Percentiles rank a stretch among this genome's conserved stretches.
These are phyloP conservation scores for Emberiza fucata DNA, from an alignment of 2,113 vertebrate species.

Conservation along the genomic window DNA sequence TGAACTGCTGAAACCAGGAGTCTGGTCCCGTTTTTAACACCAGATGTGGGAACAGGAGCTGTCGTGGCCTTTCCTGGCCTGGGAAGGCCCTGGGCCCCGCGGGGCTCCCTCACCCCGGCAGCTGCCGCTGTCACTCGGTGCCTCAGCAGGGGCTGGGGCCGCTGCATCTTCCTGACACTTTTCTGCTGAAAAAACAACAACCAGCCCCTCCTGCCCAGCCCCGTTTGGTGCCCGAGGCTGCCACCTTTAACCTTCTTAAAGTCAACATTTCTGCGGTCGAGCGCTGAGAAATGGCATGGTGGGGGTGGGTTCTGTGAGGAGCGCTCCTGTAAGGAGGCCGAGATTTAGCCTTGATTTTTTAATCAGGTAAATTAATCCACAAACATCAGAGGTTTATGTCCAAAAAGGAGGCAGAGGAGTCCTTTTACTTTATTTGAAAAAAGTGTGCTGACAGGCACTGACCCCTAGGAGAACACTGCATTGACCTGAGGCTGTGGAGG, in stretches of 20 bases:
- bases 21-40: too few relatives aligned
- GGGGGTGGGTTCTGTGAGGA: neutral
- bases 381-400: too few relatives aligned
- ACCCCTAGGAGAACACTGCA: neutral
- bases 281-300: neutral
- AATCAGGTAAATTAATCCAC: too few relatives aligned
- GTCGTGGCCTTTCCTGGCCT: neutral
- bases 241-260: conserved; percentile 70
- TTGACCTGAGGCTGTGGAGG: neutral
- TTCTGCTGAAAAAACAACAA: conserved; percentile 57
- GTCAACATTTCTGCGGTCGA: conserved; percentile 15
- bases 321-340: neutral
- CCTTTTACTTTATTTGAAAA: too few relatives aligned
- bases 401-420: too few relatives aligned
- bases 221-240: conserved; percentile 67
- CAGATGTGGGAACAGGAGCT: neutral
- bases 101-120: conserved; percentile 16
- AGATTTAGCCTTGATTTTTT: neutral
- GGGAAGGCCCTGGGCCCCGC: neutral
- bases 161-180: conserved; percentile 81
- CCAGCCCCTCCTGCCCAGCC: neutral
- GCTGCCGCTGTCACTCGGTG: conserved; percentile 83
- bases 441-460: neutral
- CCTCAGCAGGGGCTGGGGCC: conserved; percentile 60
- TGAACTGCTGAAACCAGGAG: too few relatives aligned